These are phyloP conservation scores for Macrobrachium rosenbergii DNA, from an alignment of 1,140 invertebrate genomes.

Conservation along the genomic window DNA sequence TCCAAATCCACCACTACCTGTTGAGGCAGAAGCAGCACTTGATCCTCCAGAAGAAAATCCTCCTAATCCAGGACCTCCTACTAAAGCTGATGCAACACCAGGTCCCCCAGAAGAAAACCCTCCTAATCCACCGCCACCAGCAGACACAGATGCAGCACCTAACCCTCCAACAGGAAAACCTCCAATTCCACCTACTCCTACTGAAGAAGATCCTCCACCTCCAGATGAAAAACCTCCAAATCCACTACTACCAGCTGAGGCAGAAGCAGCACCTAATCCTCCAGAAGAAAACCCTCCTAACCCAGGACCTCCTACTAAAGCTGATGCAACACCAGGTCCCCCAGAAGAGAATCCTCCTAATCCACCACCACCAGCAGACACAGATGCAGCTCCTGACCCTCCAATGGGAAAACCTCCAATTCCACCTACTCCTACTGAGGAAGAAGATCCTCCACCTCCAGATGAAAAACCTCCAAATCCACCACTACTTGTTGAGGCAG, in stretches of 20 bases:
- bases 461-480: neutral
- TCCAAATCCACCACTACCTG: slow-evolving; percentile 17
- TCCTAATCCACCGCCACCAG: too few species aligned
- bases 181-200: slow-evolving; percentile 12
- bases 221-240: slow-evolving; percentile 5
- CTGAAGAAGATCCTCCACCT: neutral
- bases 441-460: neutral
- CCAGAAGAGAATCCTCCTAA: neutral
- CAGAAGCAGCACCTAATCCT: too few species aligned
- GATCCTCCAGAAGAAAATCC: neutral
- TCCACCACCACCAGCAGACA: too few species aligned
- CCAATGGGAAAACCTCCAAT: slow-evolving; percentile 3
- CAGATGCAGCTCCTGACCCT: neutral
- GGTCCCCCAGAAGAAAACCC: too few species aligned
- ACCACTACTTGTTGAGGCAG: neutral
- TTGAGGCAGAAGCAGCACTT: neutral
- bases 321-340: too few species aligned
- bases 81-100: neutral
- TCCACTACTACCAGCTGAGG: too few species aligned
- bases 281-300: neutral
- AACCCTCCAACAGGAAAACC: too few species aligned
- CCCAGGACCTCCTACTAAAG: too few species aligned
- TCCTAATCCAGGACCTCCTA: slow-evolving; percentile 1
- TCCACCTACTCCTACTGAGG: slow-evolving; percentile 8
- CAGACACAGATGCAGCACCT: neutral